These are phyloP conservation scores for Sabatieria punctata DNA, from an alignment of 2,888 invertebrate species.

Conservation along the genomic window DNA sequence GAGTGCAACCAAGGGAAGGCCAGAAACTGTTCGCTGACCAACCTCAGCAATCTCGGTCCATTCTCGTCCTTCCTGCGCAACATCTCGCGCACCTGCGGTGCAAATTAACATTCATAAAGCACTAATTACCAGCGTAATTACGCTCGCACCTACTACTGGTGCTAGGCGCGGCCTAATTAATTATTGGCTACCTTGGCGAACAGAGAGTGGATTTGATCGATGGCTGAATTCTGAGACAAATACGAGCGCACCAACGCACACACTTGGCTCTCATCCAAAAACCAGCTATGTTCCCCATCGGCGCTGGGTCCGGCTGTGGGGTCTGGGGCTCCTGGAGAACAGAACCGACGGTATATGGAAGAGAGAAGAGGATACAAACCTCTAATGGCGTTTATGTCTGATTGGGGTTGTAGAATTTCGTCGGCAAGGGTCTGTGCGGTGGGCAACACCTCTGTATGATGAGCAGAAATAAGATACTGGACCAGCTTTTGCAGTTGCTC, in stretches of 20 bases:
- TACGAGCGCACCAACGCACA: constrained; percentile 67
- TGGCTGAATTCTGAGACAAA: constrained; percentile 53
- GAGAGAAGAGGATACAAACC: neutral
- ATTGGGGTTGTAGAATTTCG: constrained; percentile 57
- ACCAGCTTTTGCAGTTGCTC: constrained; percentile 73
- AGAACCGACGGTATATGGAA: neutral
- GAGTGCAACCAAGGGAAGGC: constrained; percentile 60
- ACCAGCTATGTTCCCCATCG: constrained; percentile 69
- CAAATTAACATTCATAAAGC: too few relatives aligned
- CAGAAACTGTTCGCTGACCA: constrained; percentile 70
- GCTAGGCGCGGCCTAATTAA: neutral
- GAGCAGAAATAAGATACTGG: constrained; percentile 70
- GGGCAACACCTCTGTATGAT: constrained; percentile 67
- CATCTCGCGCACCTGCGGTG: constrained; percentile 57
- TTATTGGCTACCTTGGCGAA: constrained; percentile 54
- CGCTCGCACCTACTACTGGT: too few relatives aligned
- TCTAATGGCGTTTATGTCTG: constrained; percentile 42
- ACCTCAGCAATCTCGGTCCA: constrained; percentile 62
- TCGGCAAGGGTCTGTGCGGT: constrained; percentile 67
- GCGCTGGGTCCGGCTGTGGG: constrained; percentile 68
- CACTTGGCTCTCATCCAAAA: constrained; percentile 67
- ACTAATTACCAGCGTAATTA: too few relatives aligned
- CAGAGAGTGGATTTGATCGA: constrained; percentile 59
- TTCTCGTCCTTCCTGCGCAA: constrained; percentile 64
- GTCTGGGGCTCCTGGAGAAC: constrained; percentile 53